Percentiles rank a stretch among this genome's conserved stretches.
Evolutionary conservation across 2,888 invertebrate genomes (phyloP).

Genomic region (Bombyx huttoni): DNA sequence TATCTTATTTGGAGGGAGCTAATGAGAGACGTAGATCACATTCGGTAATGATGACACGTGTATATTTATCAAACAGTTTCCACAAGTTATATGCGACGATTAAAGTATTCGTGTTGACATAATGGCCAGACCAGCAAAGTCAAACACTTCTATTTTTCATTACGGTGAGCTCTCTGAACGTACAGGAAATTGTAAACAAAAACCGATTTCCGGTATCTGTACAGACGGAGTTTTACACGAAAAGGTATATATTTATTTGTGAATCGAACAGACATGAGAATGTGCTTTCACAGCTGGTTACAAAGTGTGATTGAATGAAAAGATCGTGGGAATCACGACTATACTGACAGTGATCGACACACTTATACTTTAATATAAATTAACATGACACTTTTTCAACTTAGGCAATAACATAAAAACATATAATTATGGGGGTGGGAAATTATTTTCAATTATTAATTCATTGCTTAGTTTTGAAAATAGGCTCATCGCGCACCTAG

Average conservation of each 20-base stretch:
- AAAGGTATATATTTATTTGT: not conserved
- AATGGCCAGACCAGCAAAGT: conserved; percentile 52
- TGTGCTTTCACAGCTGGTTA: conserved; percentile 1
- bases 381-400: no score
- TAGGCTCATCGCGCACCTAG: no score
- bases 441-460: no score
- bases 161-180: not conserved
- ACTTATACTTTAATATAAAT: no score
- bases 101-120: conserved; percentile 65
- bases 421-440: no score
- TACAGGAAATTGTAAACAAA: not conserved
- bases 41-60: conserved; percentile 58
- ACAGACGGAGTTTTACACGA: not conserved
- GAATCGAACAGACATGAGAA: conserved; percentile 18
- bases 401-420: no score
- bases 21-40: conserved; percentile 67
- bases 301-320: not conserved
- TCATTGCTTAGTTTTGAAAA: no score
- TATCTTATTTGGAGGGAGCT: conserved; percentile 65
- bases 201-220: not conserved
- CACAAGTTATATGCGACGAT: conserved; percentile 58
- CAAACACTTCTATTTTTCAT: conserved; percentile 46
- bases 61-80: conserved; percentile 66
- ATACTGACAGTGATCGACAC: not conserved
- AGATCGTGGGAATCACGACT: not conserved